Evolutionary conservation across 2,113 vertebrate genomes (phyloP).

Genomic region (Elgaria multicarinata): DNA sequence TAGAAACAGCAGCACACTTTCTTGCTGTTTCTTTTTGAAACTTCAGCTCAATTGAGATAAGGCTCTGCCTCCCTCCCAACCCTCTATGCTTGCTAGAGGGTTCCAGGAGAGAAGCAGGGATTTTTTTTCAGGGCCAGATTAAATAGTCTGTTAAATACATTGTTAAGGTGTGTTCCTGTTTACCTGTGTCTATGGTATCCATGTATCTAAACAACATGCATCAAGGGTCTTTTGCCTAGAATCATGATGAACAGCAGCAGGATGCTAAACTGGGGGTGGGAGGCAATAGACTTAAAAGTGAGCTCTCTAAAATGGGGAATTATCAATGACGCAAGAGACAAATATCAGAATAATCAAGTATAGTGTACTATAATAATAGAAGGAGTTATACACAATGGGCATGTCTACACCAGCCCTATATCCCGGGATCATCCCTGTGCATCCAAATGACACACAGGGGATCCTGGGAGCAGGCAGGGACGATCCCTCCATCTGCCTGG

Average conservation of each 20-base stretch:
- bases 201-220: background rate
- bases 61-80: background rate
- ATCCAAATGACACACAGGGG: too few relatives aligned
- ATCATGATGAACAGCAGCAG: background rate
- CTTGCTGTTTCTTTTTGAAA: background rate
- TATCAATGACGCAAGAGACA: background rate
- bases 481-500: too few relatives aligned
- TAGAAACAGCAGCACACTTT: background rate
- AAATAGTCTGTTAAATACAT: background rate
- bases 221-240: background rate
- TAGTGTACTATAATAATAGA: background rate
- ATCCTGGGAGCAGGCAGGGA: too few relatives aligned
- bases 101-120: background rate
- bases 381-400: background rate
- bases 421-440: too few relatives aligned
- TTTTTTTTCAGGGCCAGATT: background rate
- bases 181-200: background rate
- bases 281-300: background rate
- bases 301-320: too few relatives aligned
- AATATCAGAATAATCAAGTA: background rate
- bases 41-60: background rate
- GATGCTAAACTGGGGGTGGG: background rate
- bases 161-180: background rate
- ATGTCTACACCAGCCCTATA: too few relatives aligned
- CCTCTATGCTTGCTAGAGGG: background rate